Evolutionary conservation across 2,113 vertebrate species (phyloP).

Genomic region (Donacobius atricapilla): DNA sequence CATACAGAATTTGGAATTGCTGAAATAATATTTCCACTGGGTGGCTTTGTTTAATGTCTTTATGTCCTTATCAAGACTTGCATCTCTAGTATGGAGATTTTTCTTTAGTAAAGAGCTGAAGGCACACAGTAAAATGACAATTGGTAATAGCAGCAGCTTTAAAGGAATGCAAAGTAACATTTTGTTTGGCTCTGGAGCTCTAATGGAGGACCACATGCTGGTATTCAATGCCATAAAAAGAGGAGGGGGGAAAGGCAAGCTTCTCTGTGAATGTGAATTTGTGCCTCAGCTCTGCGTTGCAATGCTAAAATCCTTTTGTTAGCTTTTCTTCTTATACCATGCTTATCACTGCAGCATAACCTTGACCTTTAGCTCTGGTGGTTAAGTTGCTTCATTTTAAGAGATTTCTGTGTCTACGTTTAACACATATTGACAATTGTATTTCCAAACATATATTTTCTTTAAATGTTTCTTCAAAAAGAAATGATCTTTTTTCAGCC

Average conservation of each 20-base stretch:
- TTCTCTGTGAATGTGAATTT: slow-evolving; percentile 59
- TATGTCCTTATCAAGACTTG: slow-evolving; percentile 27
- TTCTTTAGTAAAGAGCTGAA: neutral
- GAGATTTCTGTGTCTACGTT: slow-evolving; percentile 17
- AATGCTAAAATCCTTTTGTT: slow-evolving; percentile 55
- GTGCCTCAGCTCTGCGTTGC: slow-evolving; percentile 26
- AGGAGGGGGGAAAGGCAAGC: neutral
- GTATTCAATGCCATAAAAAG: slow-evolving; percentile 39
- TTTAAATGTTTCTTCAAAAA: slow-evolving; percentile 51
- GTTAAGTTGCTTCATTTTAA: slow-evolving; percentile 51
- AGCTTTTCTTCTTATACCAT: slow-evolving; percentile 38
- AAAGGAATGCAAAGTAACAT: slow-evolving; percentile 42
- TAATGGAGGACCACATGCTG: slow-evolving; percentile 67
- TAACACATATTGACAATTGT: slow-evolving; percentile 42
- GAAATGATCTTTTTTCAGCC: neutral
- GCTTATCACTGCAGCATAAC: slow-evolving; percentile 46
- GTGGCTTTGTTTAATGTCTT: slow-evolving; percentile 42
- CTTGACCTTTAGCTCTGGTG: slow-evolving; percentile 62
- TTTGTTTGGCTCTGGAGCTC: slow-evolving; percentile 62
- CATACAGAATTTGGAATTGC: slow-evolving; percentile 9
- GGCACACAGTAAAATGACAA: slow-evolving; percentile 5
- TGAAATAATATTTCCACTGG: slow-evolving; percentile 38
- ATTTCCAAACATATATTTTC: slow-evolving; percentile 13
- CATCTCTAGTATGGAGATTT: slow-evolving; percentile 21
- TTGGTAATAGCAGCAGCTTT: slow-evolving; percentile 23